Base-by-base conservation (phyloP, 1,140 invertebrate species). In the Batillaria attramentaria region DNA sequence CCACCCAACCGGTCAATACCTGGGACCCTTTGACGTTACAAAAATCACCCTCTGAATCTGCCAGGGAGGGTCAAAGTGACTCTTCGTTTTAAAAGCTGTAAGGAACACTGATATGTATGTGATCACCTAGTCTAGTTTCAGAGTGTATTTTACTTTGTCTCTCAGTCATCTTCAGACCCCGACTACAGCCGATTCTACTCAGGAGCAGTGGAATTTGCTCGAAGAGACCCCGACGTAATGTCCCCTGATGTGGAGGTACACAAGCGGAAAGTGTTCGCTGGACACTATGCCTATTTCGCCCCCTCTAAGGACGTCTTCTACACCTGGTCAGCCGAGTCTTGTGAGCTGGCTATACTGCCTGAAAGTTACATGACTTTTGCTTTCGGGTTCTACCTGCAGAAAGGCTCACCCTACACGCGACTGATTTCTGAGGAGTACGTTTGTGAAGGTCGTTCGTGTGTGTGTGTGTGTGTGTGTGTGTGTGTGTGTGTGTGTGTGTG, bases 391-490 rank as follows among this genome's bases (percentile, higher is more conserved):
- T 50, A 50, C 46, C 46, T 50, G 46, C 46, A 50, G 46, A 50
- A 50, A 24, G 46, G 46, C 24, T 50, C 46, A 50, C 46, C 46
- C 24, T 50, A 13, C 46, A 50, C 46, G 24, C 10, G 24, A 24
- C 10, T 50, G 46, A 50, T 50, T 50, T 50, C 46, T 50, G 46
- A 10, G 10, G 24, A 50, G 46, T 50, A 50, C 24, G 46, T 50
- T 8, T 50, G 46, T 50, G 46, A 13, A 24, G 10, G 46, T 50
- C n/a, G 46, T 50, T 8, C 24, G 46, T 50, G 46, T 50, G 46
- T 50, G 46, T 50, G 46, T 50, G 46, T 50, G 46, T 50, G 46
- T 50, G 46, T 50, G 46, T 50, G 46, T 50, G 46, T 50, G 46
- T 50, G 46, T 50, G 46, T 50, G 46, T 50, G 46, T 50, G 46